These are phyloP conservation scores for Danio tinwini DNA, from an alignment of 2,797 vertebrate species.

Conservation along the genomic window DNA sequence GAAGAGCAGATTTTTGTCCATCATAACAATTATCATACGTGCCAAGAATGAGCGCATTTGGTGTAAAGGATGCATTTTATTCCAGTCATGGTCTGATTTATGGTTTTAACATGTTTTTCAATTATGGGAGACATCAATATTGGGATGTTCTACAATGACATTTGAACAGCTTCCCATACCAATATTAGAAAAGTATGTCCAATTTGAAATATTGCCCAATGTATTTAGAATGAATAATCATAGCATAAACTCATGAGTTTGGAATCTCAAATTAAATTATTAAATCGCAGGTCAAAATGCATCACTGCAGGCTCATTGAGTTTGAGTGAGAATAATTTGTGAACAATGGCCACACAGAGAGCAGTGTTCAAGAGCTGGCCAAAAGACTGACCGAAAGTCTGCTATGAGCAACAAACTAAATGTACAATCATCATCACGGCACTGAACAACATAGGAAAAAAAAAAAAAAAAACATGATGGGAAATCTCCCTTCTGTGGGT, in stretches of 20 bases:
- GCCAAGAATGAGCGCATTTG: neutral
- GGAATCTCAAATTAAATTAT: conserved; percentile 38
- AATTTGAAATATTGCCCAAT: neutral
- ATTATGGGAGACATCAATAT: neutral
- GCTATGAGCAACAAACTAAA: conserved; percentile 19
- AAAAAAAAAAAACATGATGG: conserved; percentile 3
- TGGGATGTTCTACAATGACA: neutral
- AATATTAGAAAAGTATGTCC: neutral
- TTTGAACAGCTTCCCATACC: neutral
- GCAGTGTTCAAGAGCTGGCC: conserved; percentile 31
- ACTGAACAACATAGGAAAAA: neutral
- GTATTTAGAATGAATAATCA: neutral
- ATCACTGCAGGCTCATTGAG: conserved; percentile 43
- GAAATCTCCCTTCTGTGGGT: conserved; percentile 13
- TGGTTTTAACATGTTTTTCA: conserved; percentile 9
- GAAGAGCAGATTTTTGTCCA: neutral
- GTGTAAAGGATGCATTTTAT: neutral
- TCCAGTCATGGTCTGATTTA: neutral
- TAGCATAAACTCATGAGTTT: conserved; percentile 9
- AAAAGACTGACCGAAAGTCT: conserved; percentile 27
- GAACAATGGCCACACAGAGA: conserved; percentile 36
- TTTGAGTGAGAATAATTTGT: conserved; percentile 43
- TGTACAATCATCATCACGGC: conserved; percentile 20
- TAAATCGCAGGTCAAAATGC: conserved; percentile 37
- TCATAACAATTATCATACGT: neutral